Base-by-base conservation (phyloP, 2,888 invertebrate species). In the Caenorhabditis angaria region DNA sequence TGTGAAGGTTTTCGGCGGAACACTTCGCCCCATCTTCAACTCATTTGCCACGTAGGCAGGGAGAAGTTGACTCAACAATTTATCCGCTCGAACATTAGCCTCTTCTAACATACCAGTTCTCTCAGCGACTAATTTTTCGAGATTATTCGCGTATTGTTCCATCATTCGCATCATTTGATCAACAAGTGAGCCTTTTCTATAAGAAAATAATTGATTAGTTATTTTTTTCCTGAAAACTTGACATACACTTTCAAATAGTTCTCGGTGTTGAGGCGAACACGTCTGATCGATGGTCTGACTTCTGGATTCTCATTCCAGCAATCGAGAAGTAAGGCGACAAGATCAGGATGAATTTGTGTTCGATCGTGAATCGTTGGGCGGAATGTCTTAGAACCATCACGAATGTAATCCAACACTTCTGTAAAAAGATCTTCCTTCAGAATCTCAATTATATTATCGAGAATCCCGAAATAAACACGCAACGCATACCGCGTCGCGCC, bases 91-190 rank as follows among this genome's bases (percentile, higher is more conserved):
- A 0, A 77, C 68, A 60, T 86, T 87, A 1, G 87, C 87, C 47
- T 87, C 87, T 55, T 87, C 87, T 53, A 87, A 69, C 84, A 87
- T 83, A 65, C 84, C 84, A 8, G 87, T 87, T 60, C 87, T 61
- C 50, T 87, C 87, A 22, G 83, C 66, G 4, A 87, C 87, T 12
- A 87, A 27, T 51, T 87, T 87, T 71, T 87, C 87, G 50, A 87
- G 72, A 70, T 87, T 87, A 48, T 87, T 87, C 14, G 87, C 87
- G 55, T 87, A 87, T 62, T 84, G 76, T 55, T 80, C 80, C 80
- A 80, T 80, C 74, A 81, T 80, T 57, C 81, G 61, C 81, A 82
- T 82, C 80, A 82, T 81, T 57, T 81, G 80, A 61, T 82, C 82
- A 0, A 82, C 81, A 1, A 82, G 70, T 41, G 75, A 72, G 29